These are phyloP conservation scores for Doryteuthis pealeii DNA, from an alignment of 1,140 invertebrate species.

Conservation along the genomic window DNA sequence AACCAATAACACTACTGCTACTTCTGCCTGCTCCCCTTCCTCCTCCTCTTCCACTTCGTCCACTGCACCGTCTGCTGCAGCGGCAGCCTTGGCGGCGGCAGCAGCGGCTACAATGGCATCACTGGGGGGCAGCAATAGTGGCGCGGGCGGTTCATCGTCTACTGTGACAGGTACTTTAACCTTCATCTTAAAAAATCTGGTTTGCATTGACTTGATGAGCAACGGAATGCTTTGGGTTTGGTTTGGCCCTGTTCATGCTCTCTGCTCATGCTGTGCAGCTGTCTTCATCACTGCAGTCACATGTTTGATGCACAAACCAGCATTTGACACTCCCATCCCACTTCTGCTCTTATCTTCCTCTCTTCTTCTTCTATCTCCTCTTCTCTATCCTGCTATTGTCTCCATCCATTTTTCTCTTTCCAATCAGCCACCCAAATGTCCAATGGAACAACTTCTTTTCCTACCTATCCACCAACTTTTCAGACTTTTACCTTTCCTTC, in stretches of 20 bases:
- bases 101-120: constrained; percentile 18
- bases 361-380: neutral
- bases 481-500: no score
- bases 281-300: constrained; percentile 8
- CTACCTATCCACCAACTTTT: no score
- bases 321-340: neutral
- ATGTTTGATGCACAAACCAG: no score
- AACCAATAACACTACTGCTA: constrained; percentile 2
- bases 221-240: constrained; percentile 10
- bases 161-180: neutral
- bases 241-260: constrained; percentile 15
- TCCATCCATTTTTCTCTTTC: no score
- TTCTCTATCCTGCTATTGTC: no score
- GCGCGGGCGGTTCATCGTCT: neutral
- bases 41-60: neutral
- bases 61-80: constrained; percentile 27
- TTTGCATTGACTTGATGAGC: neutral
- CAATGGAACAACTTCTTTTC: no score
- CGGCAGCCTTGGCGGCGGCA: constrained; percentile 21
- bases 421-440: no score
- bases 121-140: constrained; percentile 5
- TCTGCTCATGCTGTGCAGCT: constrained; percentile 15
- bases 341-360: neutral
- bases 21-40: neutral
- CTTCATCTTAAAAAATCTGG: constrained; percentile 10